A percentile compares a stretch with the other conserved stretches of the same genome.
Conservation (phyloP, 2,888 invertebrate genomes). For the Leptopilina syphax region DNA sequence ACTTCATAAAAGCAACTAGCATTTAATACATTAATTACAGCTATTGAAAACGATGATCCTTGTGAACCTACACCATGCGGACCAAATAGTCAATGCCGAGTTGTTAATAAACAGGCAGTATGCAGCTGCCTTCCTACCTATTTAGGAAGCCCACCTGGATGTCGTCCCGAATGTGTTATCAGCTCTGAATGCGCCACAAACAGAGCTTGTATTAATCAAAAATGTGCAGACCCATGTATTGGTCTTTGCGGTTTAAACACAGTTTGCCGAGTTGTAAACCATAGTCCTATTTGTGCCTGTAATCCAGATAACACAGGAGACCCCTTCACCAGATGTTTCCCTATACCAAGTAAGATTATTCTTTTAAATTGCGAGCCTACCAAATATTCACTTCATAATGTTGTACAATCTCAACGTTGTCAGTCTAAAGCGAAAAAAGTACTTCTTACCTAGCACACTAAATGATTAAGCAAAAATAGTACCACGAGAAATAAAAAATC, state of each 20-base stretch:
- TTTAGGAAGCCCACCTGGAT: constrained; percentile 84
- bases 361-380: constrained; percentile 20
- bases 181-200: constrained; percentile 85
- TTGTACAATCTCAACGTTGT: background rate
- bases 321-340: constrained; percentile 82
- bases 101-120: constrained; percentile 82
- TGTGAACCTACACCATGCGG: constrained; percentile 81
- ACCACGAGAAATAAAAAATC: background rate
- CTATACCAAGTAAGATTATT: constrained; percentile 70
- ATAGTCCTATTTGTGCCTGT: constrained; percentile 86
- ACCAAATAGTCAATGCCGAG: constrained; percentile 82
- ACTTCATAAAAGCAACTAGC: background rate
- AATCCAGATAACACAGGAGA: constrained; percentile 82
- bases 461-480: background rate
- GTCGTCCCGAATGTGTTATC: constrained; percentile 85
- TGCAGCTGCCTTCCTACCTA: constrained; percentile 85
- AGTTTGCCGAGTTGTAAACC: constrained; percentile 84
- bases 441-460: background rate
- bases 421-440: constrained; percentile 25
- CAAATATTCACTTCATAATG: background rate
- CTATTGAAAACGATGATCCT: constrained; percentile 63
- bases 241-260: constrained; percentile 85
- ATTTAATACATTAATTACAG: constrained; percentile 31
- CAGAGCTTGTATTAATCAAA: constrained; percentile 85
- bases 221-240: constrained; percentile 86